phyloP scores from a whole-genome alignment of 2,113 vertebrate species.

The Nicator chloris region DNA sequence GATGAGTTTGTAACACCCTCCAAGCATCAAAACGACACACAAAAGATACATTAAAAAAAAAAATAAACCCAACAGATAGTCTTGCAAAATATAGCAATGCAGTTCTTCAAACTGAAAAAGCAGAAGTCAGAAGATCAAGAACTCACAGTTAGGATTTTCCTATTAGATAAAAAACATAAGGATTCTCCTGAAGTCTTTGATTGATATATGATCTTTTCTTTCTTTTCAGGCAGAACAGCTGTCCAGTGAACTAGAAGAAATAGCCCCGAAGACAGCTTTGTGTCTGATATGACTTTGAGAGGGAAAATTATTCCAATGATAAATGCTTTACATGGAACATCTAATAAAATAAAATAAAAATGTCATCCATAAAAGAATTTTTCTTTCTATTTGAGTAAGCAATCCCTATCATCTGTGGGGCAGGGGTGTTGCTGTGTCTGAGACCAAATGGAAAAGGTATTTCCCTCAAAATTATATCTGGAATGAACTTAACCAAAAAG shows the following conservation, averaged over 20 bases:
- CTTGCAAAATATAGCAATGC: background rate
- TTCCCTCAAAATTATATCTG: background rate
- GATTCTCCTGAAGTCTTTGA: conserved; percentile 53
- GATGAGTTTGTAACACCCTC: conserved; percentile 12
- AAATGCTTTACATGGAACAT: background rate
- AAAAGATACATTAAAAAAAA: conserved; percentile 6
- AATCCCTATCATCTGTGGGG: background rate
- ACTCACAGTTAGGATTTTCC: background rate
- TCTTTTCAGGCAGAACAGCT: conserved; percentile 59
- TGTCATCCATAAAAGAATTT: background rate
- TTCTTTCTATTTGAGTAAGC: conserved; percentile 1
- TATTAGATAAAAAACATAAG: conserved; percentile 26
- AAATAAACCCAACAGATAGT: background rate
- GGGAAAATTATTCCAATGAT: conserved; percentile 41
- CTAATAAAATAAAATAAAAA: conserved; percentile 1
- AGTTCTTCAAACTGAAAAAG: background rate
- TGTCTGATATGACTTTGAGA: conserved; percentile 41
- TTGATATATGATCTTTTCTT: conserved; percentile 49
- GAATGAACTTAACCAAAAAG: background rate
- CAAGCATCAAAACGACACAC: background rate
- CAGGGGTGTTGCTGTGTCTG: background rate
- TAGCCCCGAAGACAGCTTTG: conserved; percentile 48
- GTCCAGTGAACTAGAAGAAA: conserved; percentile 63
- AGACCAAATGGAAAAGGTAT: background rate
- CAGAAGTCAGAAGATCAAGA: conserved; percentile 32